phyloP scores from a whole-genome alignment of 1,140 invertebrate genomes.

The Nylanderia fulva region DNA sequence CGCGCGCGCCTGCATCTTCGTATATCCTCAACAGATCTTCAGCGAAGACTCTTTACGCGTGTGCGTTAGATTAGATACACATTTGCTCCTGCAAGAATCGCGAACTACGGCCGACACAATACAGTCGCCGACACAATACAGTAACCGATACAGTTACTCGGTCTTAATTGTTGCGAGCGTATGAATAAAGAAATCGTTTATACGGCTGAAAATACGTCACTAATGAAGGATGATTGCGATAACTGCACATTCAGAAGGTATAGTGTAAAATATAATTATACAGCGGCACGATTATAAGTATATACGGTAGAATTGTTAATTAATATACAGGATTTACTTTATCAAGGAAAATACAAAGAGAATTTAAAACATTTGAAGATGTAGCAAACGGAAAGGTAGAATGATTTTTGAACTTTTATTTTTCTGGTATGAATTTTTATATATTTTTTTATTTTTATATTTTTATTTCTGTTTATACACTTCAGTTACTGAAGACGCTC shows the following conservation, averaged over 20 bases:
- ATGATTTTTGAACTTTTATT: no score
- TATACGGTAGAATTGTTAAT: neutral
- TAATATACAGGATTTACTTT: no score
- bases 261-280: neutral
- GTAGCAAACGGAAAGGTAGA: neutral
- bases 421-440: no score
- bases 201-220: slow-evolving; percentile 55
- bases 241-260: slow-evolving; percentile 29
- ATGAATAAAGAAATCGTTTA: slow-evolving; percentile 64
- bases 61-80: slow-evolving; percentile 37
- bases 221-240: slow-evolving; percentile 16
- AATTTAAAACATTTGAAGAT: neutral
- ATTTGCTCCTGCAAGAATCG: slow-evolving; percentile 36
- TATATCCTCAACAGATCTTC: neutral
- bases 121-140: slow-evolving; percentile 63
- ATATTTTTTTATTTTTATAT: no score
- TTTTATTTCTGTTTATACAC: no score
- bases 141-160: slow-evolving; percentile 73
- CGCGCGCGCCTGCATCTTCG: neutral
- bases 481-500: no score
- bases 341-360: no score
- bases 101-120: slow-evolving; percentile 69
- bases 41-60: no score
- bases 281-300: neutral
- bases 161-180: slow-evolving; percentile 63